Evolutionary conservation across 2,888 invertebrate species (phyloP).

Genomic region (Pyrochroa serraticornis): DNA sequence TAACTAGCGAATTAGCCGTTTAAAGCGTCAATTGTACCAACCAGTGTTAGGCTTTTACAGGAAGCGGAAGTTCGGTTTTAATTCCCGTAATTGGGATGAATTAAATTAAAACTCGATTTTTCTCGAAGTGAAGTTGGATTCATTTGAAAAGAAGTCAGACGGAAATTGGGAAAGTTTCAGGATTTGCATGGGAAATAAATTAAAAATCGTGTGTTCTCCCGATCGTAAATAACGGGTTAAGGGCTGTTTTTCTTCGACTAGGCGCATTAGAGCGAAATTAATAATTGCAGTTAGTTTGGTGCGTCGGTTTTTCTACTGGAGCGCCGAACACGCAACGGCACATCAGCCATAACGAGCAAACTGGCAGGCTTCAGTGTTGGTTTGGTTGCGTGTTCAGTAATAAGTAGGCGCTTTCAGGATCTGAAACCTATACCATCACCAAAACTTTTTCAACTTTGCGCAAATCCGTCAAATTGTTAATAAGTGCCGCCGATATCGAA

Average conservation of each 20-base stretch:
- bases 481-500: not conserved
- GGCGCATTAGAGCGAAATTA: slow-evolving; percentile 10
- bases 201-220: slow-evolving; percentile 24
- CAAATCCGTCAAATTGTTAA: slow-evolving; percentile 9
- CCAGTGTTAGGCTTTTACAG: slow-evolving; percentile 46
- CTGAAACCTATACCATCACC: slow-evolving; percentile 34
- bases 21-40: slow-evolving; percentile 48
- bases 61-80: slow-evolving; percentile 37
- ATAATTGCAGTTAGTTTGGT: slow-evolving; percentile 15
- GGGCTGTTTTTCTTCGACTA: not conserved
- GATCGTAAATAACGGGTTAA: too few species aligned
- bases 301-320: slow-evolving; percentile 17
- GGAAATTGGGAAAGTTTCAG: slow-evolving; percentile 38
- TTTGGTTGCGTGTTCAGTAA: slow-evolving; percentile 50
- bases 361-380: slow-evolving; percentile 46
- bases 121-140: too few species aligned
- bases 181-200: slow-evolving; percentile 36
- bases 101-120: too few species aligned
- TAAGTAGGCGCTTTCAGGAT: slow-evolving; percentile 49
- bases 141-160: not conserved
- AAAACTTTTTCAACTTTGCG: slow-evolving; percentile 15
- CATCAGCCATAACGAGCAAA: slow-evolving; percentile 37
- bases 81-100: slow-evolving; percentile 32
- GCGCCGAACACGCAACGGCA: slow-evolving; percentile 31
- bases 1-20: slow-evolving; percentile 47